These are phyloP conservation scores for Myiopsitta monachus DNA, from an alignment of 2,113 vertebrate genomes.

Conservation along the genomic window DNA sequence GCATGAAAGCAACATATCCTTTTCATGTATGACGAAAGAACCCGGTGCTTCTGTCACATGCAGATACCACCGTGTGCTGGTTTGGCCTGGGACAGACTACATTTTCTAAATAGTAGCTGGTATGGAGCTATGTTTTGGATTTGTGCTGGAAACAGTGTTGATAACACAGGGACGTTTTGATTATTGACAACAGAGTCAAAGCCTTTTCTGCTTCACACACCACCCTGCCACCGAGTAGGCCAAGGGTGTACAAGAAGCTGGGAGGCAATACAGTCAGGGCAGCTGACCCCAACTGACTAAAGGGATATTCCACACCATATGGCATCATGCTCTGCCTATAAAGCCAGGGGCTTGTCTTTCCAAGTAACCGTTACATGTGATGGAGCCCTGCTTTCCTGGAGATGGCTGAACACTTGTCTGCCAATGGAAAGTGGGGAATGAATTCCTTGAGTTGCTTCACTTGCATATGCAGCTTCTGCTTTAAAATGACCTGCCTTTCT, in stretches of 20 bases:
- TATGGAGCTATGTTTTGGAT: background rate
- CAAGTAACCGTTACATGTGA: background rate
- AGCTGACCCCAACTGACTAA: background rate
- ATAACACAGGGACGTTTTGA: background rate
- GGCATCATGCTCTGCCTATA: background rate
- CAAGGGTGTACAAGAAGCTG: background rate
- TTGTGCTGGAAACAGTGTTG: background rate
- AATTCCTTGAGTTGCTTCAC: background rate
- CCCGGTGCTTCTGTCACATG: background rate
- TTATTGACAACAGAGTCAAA: background rate
- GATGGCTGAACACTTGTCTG: background rate
- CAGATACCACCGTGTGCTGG: background rate
- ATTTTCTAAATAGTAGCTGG: background rate
- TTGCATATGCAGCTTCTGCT: background rate
- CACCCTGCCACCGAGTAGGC: background rate
- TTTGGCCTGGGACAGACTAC: background rate
- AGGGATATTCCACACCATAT: background rate
- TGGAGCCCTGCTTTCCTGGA: background rate
- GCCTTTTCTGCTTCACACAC: background rate
- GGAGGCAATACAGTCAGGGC: background rate
- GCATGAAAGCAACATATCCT: accelerated
- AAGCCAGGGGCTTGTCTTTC: background rate
- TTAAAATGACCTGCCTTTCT: background rate
- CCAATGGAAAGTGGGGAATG: background rate
- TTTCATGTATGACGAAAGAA: background rate